These are phyloP conservation scores for Carassius auratus DNA, from an alignment of 2,113 vertebrate species.

Conservation along the genomic window DNA sequence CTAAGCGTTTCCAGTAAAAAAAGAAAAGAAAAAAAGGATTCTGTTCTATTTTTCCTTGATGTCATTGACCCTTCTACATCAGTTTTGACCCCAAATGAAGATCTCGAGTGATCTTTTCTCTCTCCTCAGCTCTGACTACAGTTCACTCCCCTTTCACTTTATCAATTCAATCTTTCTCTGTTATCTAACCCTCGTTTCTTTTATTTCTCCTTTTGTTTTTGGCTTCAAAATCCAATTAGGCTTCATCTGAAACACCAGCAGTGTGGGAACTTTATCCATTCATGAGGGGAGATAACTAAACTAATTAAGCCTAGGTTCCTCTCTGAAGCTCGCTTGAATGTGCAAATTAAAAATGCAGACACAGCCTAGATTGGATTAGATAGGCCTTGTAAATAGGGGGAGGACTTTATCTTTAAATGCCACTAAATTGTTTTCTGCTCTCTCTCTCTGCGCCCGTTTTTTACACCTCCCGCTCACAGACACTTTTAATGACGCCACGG, in stretches of 20 bases:
- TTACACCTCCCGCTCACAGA: constrained; percentile 53
- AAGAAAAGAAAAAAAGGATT: neutral
- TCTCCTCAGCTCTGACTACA: constrained; percentile 55
- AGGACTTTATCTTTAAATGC: constrained; percentile 62
- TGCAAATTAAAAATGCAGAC: constrained; percentile 72
- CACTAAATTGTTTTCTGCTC: constrained; percentile 59
- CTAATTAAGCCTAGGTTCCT: constrained; percentile 75
- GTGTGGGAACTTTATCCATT: constrained; percentile 75
- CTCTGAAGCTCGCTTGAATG: constrained; percentile 67
- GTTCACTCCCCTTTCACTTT: constrained; percentile 39
- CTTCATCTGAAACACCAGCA: constrained; percentile 73
- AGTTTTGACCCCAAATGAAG: constrained; percentile 64
- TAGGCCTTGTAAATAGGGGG: constrained; percentile 70
- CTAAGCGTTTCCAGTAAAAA: neutral
- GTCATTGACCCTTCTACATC: constrained; percentile 41
- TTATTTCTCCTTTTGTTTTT: constrained; percentile 63
- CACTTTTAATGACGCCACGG: constrained; percentile 29
- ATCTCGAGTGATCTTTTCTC: constrained; percentile 67
- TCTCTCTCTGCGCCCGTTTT: constrained; percentile 54
- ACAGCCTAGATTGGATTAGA: constrained; percentile 76
- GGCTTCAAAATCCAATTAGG: constrained; percentile 78
- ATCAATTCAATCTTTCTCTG: constrained; percentile 63
- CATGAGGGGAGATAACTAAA: constrained; percentile 76
- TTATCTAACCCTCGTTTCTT: constrained; percentile 69
- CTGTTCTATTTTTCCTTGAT: neutral